These are phyloP conservation scores for Araneus ventricosus DNA, from an alignment of 1,140 invertebrate species.

Conservation along the genomic window DNA sequence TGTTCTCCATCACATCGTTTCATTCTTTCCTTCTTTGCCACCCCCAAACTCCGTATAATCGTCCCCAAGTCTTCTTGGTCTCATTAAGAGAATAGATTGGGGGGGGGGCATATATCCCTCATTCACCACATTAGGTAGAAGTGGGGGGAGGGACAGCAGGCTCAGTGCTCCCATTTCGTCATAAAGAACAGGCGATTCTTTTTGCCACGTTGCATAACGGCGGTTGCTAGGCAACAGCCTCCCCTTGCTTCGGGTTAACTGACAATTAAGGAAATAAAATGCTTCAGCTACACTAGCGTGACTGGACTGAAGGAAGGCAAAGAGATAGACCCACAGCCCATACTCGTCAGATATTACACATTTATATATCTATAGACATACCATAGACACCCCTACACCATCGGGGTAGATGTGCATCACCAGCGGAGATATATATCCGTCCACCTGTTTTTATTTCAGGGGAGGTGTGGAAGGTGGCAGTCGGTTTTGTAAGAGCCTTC, in stretches of 20 bases:
- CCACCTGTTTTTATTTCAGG: constrained; percentile 63
- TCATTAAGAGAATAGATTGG: constrained; percentile 74
- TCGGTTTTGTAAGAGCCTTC: constrained; percentile 61
- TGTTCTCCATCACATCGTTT: constrained; percentile 23
- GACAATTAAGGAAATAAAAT: constrained; percentile 75
- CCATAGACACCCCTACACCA: constrained; percentile 9
- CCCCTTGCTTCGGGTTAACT: constrained; percentile 71
- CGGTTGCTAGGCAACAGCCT: constrained; percentile 71
- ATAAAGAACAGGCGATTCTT: constrained; percentile 74
- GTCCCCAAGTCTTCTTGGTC: constrained; percentile 61
- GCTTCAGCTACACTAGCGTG: constrained; percentile 65
- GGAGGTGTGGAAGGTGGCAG: background rate
- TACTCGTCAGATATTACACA: constrained; percentile 72
- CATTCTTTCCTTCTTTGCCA: background rate
- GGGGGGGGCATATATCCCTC: constrained; percentile 30
- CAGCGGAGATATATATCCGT: constrained; percentile 22
- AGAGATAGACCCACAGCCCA: constrained; percentile 19
- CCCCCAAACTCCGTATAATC: constrained; percentile 32
- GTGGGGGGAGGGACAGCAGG: constrained; percentile 22
- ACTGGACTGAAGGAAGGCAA: constrained; percentile 52
- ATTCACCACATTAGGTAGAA: constrained; percentile 68
- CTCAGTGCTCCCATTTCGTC: constrained; percentile 62
- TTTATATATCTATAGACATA: constrained; percentile 63
- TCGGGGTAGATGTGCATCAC: background rate
- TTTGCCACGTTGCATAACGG: constrained; percentile 75